phyloP scores from a whole-genome alignment of 2,113 vertebrate species.

The Ammodytes dubius region DNA sequence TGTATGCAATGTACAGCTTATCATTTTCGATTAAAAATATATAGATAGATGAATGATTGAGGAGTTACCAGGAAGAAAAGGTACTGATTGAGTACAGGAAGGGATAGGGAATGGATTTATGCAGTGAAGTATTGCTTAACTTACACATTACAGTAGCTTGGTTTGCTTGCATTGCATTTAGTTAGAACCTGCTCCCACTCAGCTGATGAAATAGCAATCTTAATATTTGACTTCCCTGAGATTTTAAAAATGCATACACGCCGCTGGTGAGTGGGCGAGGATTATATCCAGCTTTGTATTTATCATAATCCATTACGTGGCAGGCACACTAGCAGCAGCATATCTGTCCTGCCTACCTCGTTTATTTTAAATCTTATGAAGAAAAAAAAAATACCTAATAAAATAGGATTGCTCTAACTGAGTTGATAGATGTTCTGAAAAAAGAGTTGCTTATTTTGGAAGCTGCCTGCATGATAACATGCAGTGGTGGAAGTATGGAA shows the following conservation, averaged over 20 bases:
- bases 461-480: not conserved
- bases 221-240: slow-evolving; percentile 54
- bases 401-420: not conserved
- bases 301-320: slow-evolving; percentile 62
- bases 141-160: slow-evolving; percentile 37
- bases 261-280: slow-evolving; percentile 44
- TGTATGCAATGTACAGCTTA: not conserved
- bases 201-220: slow-evolving; percentile 45
- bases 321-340: slow-evolving; percentile 38
- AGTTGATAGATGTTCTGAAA: not conserved
- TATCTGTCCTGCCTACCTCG: not conserved
- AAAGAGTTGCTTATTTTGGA: not conserved
- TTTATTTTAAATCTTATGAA: slow-evolving; percentile 15
- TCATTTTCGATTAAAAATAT: not conserved
- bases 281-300: slow-evolving; percentile 55
- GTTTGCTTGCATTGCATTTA: slow-evolving; percentile 39
- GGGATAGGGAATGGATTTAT: not conserved
- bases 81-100: slow-evolving; percentile 29
- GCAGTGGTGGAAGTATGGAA: too few relatives aligned
- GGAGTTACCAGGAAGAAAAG: slow-evolving; percentile 15
- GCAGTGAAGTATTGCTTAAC: slow-evolving; percentile 21
- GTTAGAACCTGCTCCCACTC: slow-evolving; percentile 22
- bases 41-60: slow-evolving; percentile 24
- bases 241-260: slow-evolving; percentile 50
- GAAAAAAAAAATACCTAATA: not conserved